Evolutionary conservation across 2,888 invertebrate genomes (phyloP), one percentile per base, ranked within the genome.

Genomic region (Tenthredo notha): DNA sequence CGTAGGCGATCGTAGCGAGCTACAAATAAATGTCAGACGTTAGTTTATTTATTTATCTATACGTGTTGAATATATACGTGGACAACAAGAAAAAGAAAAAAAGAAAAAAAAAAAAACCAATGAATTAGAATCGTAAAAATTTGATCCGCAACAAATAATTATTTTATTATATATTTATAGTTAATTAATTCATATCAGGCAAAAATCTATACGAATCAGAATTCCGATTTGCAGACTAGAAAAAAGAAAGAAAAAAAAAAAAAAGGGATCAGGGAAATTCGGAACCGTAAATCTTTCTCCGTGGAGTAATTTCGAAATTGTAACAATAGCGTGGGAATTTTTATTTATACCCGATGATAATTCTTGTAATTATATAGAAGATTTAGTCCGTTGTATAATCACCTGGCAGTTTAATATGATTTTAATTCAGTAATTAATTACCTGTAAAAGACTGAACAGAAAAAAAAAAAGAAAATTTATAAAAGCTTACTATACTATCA

Each of bases 1-100:
- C 90, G 89, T 90, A 77, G 77, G 77, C 77, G 77, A 18, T 37
- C 37, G 54, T 54, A 54, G 54, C 54, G 21, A 5, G 72, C 40
- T 74, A 74, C 72, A 43, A 74, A 74, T 74, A 74, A 74, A 67
- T 33, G 15, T 67, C 67, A 25, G 29, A 43, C 72, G 43, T 74
- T 43, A 21, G 40, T 74, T 74, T 74, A 43, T 29, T 43, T 77
- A 29, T 77, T 33, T 77, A 77, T 77, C 25, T 77, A 77, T 29
- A 2, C 50, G 9, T 74, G n/a, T 0, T 33, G 33, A 4, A 33
- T 33, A 40, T 43, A 25, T 74, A 21, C 70, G n/a, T n/a, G 25
- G 25, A 15, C 21, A n/a, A n/a, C n/a, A n/a, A n/a, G n/a, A n/a
- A n/a, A n/a, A n/a, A n/a, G n/a, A n/a, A n/a, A n/a, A n/a, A n/a